Conservation (phyloP, 2,888 invertebrate genomes). For the Dendrolimus houi region DNA sequence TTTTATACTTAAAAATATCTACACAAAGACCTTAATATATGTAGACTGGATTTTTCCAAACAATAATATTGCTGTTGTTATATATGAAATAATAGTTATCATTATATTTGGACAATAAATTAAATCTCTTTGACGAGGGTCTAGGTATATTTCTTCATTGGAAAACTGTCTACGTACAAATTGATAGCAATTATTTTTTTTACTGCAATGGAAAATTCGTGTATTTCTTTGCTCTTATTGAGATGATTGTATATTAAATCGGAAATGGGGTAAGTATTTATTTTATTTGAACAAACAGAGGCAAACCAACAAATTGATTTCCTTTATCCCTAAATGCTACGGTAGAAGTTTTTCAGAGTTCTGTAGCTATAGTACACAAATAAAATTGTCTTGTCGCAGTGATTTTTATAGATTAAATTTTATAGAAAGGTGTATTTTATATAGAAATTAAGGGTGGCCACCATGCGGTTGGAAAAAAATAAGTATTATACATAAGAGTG, state of each 20-base stretch:
- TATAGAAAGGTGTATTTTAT: too few relatives aligned
- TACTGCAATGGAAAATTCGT: background rate
- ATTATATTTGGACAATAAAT: constrained; percentile 11
- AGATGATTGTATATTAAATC: too few relatives aligned
- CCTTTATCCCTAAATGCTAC: background rate
- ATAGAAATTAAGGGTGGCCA: too few relatives aligned
- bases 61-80: constrained; percentile 8
- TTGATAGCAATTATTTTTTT: background rate
- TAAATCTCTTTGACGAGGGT: constrained; percentile 13
- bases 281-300: background rate
- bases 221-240: background rate
- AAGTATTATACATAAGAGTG: too few relatives aligned
- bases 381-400: too few relatives aligned
- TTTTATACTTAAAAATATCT: too few relatives aligned
- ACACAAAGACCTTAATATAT: background rate
- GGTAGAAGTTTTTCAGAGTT: too few relatives aligned
- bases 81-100: constrained; percentile 10
- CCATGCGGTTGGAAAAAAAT: too few relatives aligned
- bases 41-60: constrained; percentile 2
- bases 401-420: too few relatives aligned
- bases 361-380: too few relatives aligned
- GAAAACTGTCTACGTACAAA: background rate
- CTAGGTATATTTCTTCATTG: constrained; percentile 7
- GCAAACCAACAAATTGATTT: background rate
- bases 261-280: background rate